Base-by-base conservation (phyloP, 2,888 invertebrate species). In the Drosophila fungiperda region DNA sequence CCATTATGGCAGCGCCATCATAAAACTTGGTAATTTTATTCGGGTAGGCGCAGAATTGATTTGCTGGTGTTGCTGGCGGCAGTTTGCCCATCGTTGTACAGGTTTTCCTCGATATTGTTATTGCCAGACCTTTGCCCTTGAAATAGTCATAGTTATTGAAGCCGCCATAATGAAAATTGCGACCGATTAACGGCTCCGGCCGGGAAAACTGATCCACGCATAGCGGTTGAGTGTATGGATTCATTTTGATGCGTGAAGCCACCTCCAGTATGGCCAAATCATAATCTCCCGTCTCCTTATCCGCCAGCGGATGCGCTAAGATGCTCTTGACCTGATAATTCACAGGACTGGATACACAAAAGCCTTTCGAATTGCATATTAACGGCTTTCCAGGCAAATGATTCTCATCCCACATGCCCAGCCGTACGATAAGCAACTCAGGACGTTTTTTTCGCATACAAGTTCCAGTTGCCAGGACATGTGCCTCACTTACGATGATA, bases 41-140 rank as follows among this genome's bases (percentile, higher is more conserved):
- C 0, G 86, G 87, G 38, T 35, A 82, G 2, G 15, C 81, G 32
- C 86, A 86, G 59, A 87, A 68, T 38, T 84, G 86, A 50, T 74
- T 80, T 17, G 76, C 74, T 26, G 26, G 26, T 26, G 2, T 26
- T 26, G 26, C 26, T 0, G 84, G 80, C 1, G 63, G 26, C 5
- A 54, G 38, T 26, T 58, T 3, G 17, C 36, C 74, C 26, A 26
- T 26, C 26, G 26, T 26, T 26, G 26, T 2, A 26, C 85, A 85
- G 35, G 50, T 50, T 6, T 42, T 49, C 1, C 77, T 66, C 7
- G 85, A 80, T n/a, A 81, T 29, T 6, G 55, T 55, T 29, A 75
- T 36, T 2, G 65, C 52, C n/a, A 53, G 12, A 7, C 82, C 85
- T 32, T 87, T 86, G 50, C 78, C 68, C 32, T 76, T 45, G 11